Evolutionary conservation across 2,888 invertebrate species (phyloP), one percentile per base, ranked within the genome.

Genomic region (Epinotia nisella): DNA sequence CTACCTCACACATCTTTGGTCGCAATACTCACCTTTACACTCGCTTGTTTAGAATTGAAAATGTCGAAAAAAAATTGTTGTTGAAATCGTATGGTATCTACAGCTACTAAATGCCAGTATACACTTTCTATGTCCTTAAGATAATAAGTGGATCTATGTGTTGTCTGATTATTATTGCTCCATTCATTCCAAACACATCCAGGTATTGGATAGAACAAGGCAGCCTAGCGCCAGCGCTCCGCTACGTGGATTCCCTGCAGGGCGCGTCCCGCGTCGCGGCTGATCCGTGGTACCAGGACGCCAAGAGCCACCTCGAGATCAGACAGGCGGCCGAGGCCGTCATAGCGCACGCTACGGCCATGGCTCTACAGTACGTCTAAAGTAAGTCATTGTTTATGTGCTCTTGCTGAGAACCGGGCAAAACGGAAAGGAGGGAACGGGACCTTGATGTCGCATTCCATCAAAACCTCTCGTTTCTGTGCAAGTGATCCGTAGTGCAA

Each of bases 211-310:
- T 99, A 72, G 97, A 98, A 78, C 95, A 96, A 70, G 98, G 97
- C n/a, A 97, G 99, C 85, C 94, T 99, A 78, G 95, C 96, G 69
- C 95, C 96, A 87, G 97, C 98, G 0, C 90, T 99, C 11, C 95
- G 96, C 71, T 98, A 98, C 89, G 97, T 98, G 94, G 97, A 96
- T 84, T 95, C 98, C 35, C 92, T 99, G 74, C 94, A 96, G 81
- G 99, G 99, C n/a, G 98, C 98, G 49, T 96, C 99, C 0, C 94
- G 97, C 3, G 95, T 95, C 68, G 96, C 98, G 1, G 97, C 99
- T 0, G 90, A 93, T 56, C 96, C 97, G 77, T 99, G 99, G 99
- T 95, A 79, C 85, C 95, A 96, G 71, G 98, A 98, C 81, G 96
- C 98, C 0, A 95, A 96, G 70, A 94, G 97, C 65, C 95, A 97